Conservation (phyloP, 2,797 vertebrate species). For the Silurus lanzhouensis region DNA sequence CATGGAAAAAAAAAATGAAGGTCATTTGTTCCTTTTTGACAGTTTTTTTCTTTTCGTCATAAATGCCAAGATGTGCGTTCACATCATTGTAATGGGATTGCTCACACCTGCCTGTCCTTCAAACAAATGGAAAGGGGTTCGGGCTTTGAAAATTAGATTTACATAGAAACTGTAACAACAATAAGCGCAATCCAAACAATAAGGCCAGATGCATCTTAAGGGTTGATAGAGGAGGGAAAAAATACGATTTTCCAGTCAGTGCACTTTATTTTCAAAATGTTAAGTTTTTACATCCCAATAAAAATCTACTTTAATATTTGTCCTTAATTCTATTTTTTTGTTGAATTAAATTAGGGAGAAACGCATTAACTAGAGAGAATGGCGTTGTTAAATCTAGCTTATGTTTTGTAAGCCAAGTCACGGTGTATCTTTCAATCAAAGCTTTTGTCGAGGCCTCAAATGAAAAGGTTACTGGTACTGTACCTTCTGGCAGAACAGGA, state of each 20-base stretch:
- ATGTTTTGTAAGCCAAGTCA: not conserved
- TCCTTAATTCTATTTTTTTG: not conserved
- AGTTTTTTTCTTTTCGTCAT: conserved; percentile 47
- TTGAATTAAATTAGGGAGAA: not conserved
- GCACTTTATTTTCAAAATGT: not conserved
- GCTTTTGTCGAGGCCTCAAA: not conserved
- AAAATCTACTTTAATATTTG: not conserved
- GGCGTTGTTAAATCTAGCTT: not conserved
- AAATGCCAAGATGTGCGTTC: conserved; percentile 65
- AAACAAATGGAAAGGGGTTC: conserved; percentile 57
- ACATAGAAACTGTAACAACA: conserved; percentile 62
- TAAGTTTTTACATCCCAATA: not conserved
- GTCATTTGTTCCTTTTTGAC: conserved; percentile 60
- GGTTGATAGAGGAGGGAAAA: conserved; percentile 11
- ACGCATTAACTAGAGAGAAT: not conserved
- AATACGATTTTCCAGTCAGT: conserved; percentile 42
- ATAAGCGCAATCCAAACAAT: conserved; percentile 60
- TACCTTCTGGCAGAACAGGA: conserved; percentile 15
- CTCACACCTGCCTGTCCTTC: conserved; percentile 70
- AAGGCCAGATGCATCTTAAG: conserved; percentile 54
- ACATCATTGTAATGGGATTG: conserved; percentile 70
- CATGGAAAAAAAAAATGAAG: conserved; percentile 16
- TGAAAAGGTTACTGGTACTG: not conserved
- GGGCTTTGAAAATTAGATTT: conserved; percentile 70
- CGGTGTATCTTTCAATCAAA: conserved; percentile 11